Evolutionary conservation across 2,113 vertebrate species (phyloP).

Genomic region (Geothlypis trichas): DNA sequence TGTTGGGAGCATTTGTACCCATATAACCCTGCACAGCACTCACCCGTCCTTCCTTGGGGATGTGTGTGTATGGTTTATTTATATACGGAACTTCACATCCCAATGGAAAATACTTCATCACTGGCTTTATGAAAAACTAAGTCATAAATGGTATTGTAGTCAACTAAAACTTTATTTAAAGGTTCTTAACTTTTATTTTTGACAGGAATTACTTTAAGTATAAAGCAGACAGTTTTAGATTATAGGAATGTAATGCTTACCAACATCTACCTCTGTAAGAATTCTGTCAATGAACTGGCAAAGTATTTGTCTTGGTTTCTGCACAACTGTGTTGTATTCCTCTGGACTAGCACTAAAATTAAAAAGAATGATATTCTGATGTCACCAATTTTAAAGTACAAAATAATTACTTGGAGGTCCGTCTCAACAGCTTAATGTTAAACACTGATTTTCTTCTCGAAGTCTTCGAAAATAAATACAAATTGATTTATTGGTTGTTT

Average conservation of each 20-base stretch:
- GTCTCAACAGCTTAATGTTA: not conserved
- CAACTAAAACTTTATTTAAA: not conserved
- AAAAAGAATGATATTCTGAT: slow-evolving; percentile 3
- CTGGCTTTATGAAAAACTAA: not conserved
- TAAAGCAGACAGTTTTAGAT: not conserved
- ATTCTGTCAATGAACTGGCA: slow-evolving; percentile 98
- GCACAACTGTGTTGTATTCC: slow-evolving; percentile 87
- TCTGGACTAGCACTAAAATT: slow-evolving; percentile 83
- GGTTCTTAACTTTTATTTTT: not conserved
- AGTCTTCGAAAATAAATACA: not conserved
- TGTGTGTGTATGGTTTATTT: not conserved
- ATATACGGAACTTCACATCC: not conserved
- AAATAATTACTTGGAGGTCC: not conserved
- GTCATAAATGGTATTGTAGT: not conserved
- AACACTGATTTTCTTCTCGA: not conserved
- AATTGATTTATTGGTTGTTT: not conserved
- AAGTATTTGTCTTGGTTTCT: slow-evolving; percentile 95
- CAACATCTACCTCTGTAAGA: slow-evolving; percentile 92
- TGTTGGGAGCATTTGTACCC: not conserved
- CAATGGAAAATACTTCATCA: not conserved
- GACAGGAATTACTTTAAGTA: not conserved
- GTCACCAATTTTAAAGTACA: not conserved
- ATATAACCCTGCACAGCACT: not conserved
- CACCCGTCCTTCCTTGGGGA: too few relatives aligned
- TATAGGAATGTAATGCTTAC: slow-evolving; percentile 71